Evolutionary conservation across 1,140 invertebrate genomes (phyloP).

Genomic region (Cherax destructor): DNA sequence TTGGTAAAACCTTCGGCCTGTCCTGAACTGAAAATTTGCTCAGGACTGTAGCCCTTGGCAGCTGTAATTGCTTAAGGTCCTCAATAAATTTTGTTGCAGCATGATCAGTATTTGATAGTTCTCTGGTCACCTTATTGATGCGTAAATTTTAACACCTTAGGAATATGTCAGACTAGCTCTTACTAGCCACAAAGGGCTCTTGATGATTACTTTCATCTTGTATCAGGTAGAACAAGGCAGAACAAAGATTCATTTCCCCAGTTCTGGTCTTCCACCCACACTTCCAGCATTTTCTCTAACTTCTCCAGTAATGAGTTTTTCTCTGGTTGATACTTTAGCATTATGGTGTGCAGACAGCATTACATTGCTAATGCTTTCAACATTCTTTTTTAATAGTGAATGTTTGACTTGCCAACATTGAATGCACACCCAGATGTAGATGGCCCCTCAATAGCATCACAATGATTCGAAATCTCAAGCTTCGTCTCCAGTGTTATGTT

Average conservation of each 20-base stretch:
- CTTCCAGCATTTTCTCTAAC: background rate
- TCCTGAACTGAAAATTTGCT: slow-evolving; percentile 6
- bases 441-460: background rate
- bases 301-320: background rate
- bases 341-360: background rate
- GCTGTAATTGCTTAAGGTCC: background rate
- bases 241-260: background rate
- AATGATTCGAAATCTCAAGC: background rate
- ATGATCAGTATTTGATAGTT: background rate
- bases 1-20: background rate
- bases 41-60: background rate
- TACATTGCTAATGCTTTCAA: background rate
- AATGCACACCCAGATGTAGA: background rate
- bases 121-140: background rate
- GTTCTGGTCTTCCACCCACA: background rate
- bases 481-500: background rate
- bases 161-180: background rate
- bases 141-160: background rate
- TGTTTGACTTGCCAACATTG: background rate
- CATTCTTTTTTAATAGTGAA: background rate
- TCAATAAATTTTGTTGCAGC: background rate
- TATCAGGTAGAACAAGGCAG: background rate
- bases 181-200: background rate
- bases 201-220: background rate
- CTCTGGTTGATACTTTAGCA: background rate